Percentiles rank a stretch among this genome's conserved stretches.
Conservation (phyloP, 2,888 invertebrate genomes). For the Acleris sparsana region DNA sequence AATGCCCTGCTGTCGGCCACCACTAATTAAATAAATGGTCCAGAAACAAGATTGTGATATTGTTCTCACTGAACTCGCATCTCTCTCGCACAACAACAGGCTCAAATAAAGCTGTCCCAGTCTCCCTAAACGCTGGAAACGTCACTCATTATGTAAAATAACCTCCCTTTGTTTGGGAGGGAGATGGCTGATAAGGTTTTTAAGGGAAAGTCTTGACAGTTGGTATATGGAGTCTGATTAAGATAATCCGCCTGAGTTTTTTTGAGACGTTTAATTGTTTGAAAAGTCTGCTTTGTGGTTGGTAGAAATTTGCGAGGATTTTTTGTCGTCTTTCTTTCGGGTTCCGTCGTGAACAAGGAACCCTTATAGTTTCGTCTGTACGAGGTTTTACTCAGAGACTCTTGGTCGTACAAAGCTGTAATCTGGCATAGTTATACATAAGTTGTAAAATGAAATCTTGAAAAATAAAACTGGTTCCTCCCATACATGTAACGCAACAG, state of each 20-base stretch:
- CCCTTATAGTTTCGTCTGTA: too few species aligned
- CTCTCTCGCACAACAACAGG: conserved; percentile 45
- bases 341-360: too few species aligned
- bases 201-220: conserved; percentile 75
- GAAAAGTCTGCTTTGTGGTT: conserved; percentile 41
- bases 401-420: too few species aligned
- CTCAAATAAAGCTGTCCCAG: conserved; percentile 46
- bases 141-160: conserved; percentile 84
- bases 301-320: neutral
- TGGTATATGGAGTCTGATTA: conserved; percentile 81
- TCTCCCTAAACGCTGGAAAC: conserved; percentile 75
- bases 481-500: too few species aligned
- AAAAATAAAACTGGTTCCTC: too few species aligned
- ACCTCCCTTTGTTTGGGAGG: conserved; percentile 72
- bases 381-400: too few species aligned
- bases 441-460: too few species aligned
- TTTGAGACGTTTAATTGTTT: conserved; percentile 69
- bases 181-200: conserved; percentile 69
- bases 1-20: conserved; percentile 73
- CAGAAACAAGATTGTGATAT: conserved; percentile 85
- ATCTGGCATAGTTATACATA: too few species aligned
- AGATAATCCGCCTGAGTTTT: conserved; percentile 74
- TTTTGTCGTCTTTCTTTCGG: neutral
- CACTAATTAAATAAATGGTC: conserved; percentile 84
- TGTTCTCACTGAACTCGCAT: conserved; percentile 70